Evolutionary conservation across 2,888 invertebrate genomes (phyloP).

Genomic region (Drosophila greeni): DNA sequence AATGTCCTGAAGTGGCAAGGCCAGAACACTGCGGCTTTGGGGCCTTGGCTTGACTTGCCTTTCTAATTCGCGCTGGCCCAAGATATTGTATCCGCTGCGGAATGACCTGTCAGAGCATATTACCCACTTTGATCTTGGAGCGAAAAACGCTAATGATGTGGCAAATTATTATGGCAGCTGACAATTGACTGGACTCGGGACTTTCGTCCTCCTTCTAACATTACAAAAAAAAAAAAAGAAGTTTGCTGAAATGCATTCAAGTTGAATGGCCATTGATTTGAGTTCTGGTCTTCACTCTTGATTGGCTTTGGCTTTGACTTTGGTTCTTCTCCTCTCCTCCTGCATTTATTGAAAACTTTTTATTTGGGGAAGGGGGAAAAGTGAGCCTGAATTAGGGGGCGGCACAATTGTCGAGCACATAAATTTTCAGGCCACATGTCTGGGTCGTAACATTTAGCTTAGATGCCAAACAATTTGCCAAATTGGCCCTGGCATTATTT

Average conservation of each 20-base stretch:
- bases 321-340: slow-evolving; percentile 7
- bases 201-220: not conserved
- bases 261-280: slow-evolving; percentile 61
- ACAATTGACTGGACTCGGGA: slow-evolving; percentile 52
- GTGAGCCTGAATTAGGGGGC: not conserved
- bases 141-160: slow-evolving; percentile 71
- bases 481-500: slow-evolving; percentile 49
- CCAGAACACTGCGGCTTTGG: slow-evolving; percentile 14
- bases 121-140: slow-evolving; percentile 63
- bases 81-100: slow-evolving; percentile 42
- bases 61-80: slow-evolving; percentile 65
- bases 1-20: slow-evolving; percentile 50
- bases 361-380: not conserved
- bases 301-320: slow-evolving; percentile 40
- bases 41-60: slow-evolving; percentile 20
- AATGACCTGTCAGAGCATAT: slow-evolving; percentile 53
- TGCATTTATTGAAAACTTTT: slow-evolving; percentile 57
- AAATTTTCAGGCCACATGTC: slow-evolving; percentile 45
- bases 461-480: slow-evolving; percentile 54
- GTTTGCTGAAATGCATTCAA: slow-evolving; percentile 61
- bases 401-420: slow-evolving; percentile 37
- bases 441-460: slow-evolving; percentile 52
- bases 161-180: slow-evolving; percentile 72
- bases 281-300: slow-evolving; percentile 34
- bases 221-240: slow-evolving; percentile 6